Evolutionary conservation across 2,888 invertebrate species (phyloP), one percentile per base, ranked within the genome.

Genomic region (Hedychridium roseum): DNA sequence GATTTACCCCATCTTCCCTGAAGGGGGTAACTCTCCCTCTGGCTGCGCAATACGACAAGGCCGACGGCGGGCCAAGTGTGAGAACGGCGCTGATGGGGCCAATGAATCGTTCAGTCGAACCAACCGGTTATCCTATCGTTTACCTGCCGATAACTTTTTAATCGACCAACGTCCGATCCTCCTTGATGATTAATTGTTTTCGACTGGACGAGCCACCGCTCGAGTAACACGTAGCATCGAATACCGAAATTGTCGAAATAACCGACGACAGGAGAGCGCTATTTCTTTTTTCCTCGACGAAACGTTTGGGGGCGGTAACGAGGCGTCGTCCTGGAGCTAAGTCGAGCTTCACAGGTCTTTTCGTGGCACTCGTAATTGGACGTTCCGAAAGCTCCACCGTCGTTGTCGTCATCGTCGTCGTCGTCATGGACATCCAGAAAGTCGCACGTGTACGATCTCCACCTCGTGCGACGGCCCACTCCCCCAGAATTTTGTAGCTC

Each of bases 1-100:
- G 66, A 70, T 73, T 72, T 68, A 69, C 60, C 66, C 68, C 54
- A 65, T 66, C 69, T 67, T 59, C 60, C 57, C 56, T 57, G 45
- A 57, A 62, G 60, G 64, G 64, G 60, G 51, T 51, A 36, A 43
- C 30, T 20, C 20, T 6, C 41, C 20, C 31, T 26, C 12, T 17
- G 38, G 38, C 30, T 42, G 42, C 31, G 47, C 48, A 42, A 49
- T 17, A 45, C 43, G 32, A 48, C 48, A 43, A 32, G 43, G 41
- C 37, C 35, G 43, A 15, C 27, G 51, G 39, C 23, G 26, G 38
- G n/a, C n/a, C n/a, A 46, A 47, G 44, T 50, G 46, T 49, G 35
- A 43, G 43, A 44, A 46, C 56, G 35, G 53, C 23, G 45, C 26
- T 46, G 56, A 54, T n/a, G 57, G 57, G 62, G 54, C 41, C 46